These are phyloP conservation scores for Ormyrus thymus DNA, from an alignment of 2,888 invertebrate species.

Conservation along the genomic window DNA sequence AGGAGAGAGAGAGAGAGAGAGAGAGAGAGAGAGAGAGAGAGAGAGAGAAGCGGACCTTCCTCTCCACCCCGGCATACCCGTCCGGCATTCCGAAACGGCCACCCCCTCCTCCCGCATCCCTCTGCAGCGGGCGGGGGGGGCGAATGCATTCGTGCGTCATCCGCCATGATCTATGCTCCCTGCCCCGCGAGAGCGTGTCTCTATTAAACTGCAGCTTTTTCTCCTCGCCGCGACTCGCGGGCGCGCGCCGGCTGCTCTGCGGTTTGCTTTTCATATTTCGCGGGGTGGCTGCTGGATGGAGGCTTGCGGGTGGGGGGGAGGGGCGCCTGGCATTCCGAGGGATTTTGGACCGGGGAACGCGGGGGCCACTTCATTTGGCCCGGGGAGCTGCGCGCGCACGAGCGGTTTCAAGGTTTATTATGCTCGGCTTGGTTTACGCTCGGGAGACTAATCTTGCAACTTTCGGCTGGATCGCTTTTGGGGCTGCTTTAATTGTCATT, in stretches of 20 bases:
- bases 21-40: too few relatives aligned
- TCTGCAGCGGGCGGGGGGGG: constrained; percentile 52
- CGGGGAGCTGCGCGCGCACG: too few relatives aligned
- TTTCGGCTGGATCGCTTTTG: too few relatives aligned
- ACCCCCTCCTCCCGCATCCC: constrained; percentile 58
- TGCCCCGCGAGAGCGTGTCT: constrained; percentile 65
- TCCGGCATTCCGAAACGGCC: constrained; percentile 69
- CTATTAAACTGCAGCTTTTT: constrained; percentile 17
- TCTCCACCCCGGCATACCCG: constrained; percentile 55
- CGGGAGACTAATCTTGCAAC: too few relatives aligned
- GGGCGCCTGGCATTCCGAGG: constrained; percentile 44
- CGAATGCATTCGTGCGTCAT: constrained; percentile 73
- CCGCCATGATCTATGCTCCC: constrained; percentile 76
- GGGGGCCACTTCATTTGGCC: constrained; percentile 42
- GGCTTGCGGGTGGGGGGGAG: constrained; percentile 27
- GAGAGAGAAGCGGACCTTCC: too few relatives aligned
- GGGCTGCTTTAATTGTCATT: too few relatives aligned
- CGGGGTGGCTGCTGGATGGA: constrained; percentile 8
- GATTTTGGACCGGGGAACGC: constrained; percentile 52
- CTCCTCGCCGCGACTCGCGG: not conserved
- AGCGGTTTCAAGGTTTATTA: too few relatives aligned
- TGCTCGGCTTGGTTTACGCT: too few relatives aligned
- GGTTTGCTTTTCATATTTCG: constrained; percentile 30
- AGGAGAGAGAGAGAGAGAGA: not conserved
- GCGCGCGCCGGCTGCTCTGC: not conserved